Base-by-base conservation (phyloP, 1,140 invertebrate species). In the Dufourea novaeangliae region DNA sequence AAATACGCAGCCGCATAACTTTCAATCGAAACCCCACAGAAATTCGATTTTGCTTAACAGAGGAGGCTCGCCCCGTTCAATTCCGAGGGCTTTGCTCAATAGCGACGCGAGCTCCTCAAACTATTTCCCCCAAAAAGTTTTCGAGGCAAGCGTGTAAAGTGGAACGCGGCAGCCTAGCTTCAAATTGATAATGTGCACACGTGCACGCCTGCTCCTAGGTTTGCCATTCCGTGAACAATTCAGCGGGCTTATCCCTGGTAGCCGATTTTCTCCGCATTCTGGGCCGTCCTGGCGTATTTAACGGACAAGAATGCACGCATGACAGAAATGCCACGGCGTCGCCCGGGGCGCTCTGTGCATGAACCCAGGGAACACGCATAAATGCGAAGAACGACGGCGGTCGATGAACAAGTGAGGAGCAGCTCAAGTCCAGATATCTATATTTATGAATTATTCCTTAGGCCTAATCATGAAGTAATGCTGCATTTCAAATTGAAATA, bases 151-250 rank as follows among this genome's bases (percentile, higher is more conserved):
- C n/a, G 27, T 25, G 73, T 22, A 69, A 69, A 76, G 34, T 54
- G 59, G 57, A 52, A 54, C 57, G 46, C 34, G 27, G 44, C 34
- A 37, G 44, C 34, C 44, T n/a, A 44, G 11, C 44, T 27, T 71
- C 46, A 71, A 77, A 62, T 70, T 77, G 67, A 70, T 62, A 77
- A 71, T 46, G 54, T 0, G 29, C 66, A 17, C 54, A 17, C 54
- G 37, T 77, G 64, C 54, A 32, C 39, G 39, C 0, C 2, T 22
- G 32, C 56, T 29, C 56, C 32, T 62, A 63, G 62, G 71, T 63
- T 70, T 77, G 67, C 71, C 68, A 77, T 77, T 50, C 57, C 74
- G 3, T 27, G 57, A 62, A 71, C 75, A 77, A 77, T 77, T 62
- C 75, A 62, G 41, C 39, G 56, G 57, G 75, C 67, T 71, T 71